These are phyloP conservation scores for Ceriagrion tenellum DNA, from an alignment of 2,888 invertebrate species.

Conservation along the genomic window DNA sequence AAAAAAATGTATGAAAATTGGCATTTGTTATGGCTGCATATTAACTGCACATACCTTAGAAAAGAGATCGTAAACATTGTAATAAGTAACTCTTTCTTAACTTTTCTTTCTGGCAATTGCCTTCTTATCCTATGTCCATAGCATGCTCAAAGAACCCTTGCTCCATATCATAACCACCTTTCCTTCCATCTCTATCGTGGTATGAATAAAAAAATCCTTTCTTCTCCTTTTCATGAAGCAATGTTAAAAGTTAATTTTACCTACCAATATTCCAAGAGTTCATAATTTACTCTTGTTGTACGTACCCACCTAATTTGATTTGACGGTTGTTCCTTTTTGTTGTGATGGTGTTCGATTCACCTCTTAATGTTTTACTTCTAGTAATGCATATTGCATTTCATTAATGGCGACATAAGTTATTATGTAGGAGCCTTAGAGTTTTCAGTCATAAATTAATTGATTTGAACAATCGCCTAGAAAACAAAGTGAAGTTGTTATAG, in stretches of 20 bases:
- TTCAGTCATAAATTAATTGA: background rate
- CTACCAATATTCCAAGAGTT: background rate
- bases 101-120: constrained; percentile 10
- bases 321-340: background rate
- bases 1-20: constrained; percentile 35
- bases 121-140: constrained; percentile 23
- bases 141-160: constrained; percentile 22
- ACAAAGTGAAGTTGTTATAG: background rate
- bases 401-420: background rate
- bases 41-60: constrained; percentile 38
- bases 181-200: constrained; percentile 26
- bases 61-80: constrained; percentile 30
- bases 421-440: background rate
- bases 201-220: constrained; percentile 26
- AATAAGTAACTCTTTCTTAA: constrained; percentile 31
- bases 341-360: background rate
- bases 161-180: constrained; percentile 36
- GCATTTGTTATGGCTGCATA: constrained; percentile 30
- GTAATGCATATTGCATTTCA: background rate
- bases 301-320: background rate
- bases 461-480: background rate
- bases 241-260: background rate
- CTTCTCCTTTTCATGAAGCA: background rate
- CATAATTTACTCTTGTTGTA: background rate
- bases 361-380: background rate